Conservation (phyloP, 2,888 invertebrate species). For the Drosophila leonis region DNA sequence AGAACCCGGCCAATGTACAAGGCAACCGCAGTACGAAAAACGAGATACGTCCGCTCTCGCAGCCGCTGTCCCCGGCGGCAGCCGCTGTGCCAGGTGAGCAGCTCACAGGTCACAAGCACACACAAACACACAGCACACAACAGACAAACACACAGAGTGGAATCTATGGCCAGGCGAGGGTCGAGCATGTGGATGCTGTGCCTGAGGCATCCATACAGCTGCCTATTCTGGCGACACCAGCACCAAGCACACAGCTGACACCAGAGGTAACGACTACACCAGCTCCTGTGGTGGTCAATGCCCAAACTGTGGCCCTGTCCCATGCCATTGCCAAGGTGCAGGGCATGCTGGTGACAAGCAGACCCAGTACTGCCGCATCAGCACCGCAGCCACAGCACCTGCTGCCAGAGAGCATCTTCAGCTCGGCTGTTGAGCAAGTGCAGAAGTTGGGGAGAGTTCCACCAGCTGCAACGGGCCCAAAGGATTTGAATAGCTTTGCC, state of each 20-base stretch:
- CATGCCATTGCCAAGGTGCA: conserved; percentile 6
- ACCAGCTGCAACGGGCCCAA: background rate
- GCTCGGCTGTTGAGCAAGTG: background rate
- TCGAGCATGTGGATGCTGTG: conserved; percentile 6
- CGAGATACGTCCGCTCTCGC: conserved; percentile 68
- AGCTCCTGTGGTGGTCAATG: conserved; percentile 19
- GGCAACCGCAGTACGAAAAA: conserved; percentile 45
- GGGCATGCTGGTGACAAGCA: background rate
- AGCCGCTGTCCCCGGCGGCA: conserved; percentile 37
- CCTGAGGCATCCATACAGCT: background rate
- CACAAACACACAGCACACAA: conserved; percentile 8
- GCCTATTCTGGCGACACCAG: background rate
- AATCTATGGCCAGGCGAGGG: background rate
- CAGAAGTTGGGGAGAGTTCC: background rate
- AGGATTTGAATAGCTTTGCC: background rate
- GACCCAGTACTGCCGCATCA: background rate
- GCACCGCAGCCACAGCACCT: conserved; percentile 2
- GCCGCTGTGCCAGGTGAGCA: conserved; percentile 14
- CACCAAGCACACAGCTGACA: background rate
- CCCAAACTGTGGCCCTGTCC: conserved; percentile 7
- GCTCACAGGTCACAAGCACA: conserved; percentile 4
- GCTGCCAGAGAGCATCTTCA: background rate
- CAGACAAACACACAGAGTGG: background rate
- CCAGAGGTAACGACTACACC: background rate
- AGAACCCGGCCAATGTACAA: background rate